Conservation (phyloP, 2,113 vertebrate genomes). For the Sceloporus tristichus region DNA sequence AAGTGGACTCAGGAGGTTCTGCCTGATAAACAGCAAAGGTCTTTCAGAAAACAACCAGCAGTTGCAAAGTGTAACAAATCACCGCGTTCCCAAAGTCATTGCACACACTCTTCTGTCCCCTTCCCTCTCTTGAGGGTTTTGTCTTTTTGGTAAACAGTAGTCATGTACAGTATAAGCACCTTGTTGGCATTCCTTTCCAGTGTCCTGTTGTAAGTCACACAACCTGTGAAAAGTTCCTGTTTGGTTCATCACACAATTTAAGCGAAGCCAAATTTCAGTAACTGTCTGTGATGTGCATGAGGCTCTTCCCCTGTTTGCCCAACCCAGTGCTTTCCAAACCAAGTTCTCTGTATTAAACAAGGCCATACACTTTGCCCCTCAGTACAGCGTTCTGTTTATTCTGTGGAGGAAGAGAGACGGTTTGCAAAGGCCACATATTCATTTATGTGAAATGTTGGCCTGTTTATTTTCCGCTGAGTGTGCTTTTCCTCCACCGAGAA, state of each 20-base stretch:
- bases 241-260: slow-evolving; percentile 51
- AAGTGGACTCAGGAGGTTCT: slow-evolving; percentile 49
- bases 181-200: slow-evolving; percentile 51
- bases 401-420: neutral
- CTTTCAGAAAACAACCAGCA: slow-evolving; percentile 24
- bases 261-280: neutral
- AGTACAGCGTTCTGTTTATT: neutral
- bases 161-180: slow-evolving; percentile 76
- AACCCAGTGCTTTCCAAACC: neutral
- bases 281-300: slow-evolving; percentile 41
- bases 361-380: slow-evolving; percentile 14
- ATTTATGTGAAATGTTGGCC: slow-evolving; percentile 4
- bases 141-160: slow-evolving; percentile 45
- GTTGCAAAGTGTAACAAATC: slow-evolving; percentile 50
- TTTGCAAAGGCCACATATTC: neutral
- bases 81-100: slow-evolving; percentile 43
- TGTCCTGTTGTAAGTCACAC: slow-evolving; percentile 69
- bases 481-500: neutral
- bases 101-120: slow-evolving; percentile 38
- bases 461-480: neutral
- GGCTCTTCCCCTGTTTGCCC: neutral
- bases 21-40: slow-evolving; percentile 7
- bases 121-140: neutral
- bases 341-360: slow-evolving; percentile 34
- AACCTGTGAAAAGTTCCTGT: slow-evolving; percentile 66